Conservation (phyloP, 2,888 invertebrate genomes). For the Hirtodrosophila confusa region DNA sequence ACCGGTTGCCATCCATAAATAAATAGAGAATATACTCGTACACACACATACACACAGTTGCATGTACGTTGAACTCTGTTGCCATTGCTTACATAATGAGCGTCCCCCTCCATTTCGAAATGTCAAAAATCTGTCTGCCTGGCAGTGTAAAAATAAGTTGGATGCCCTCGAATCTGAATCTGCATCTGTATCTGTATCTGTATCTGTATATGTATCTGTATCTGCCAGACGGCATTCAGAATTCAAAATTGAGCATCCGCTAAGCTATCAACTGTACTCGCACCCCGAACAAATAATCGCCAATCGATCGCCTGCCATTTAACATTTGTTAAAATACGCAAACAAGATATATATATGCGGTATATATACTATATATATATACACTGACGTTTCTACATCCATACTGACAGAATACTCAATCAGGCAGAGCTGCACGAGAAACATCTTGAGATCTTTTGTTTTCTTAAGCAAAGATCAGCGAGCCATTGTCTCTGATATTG, state of each 20-base stretch:
- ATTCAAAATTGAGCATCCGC: conserved; percentile 4
- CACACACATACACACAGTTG: too few species aligned
- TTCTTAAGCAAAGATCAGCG: conserved; percentile 17
- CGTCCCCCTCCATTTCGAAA: conserved; percentile 30
- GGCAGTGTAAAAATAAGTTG: conserved; percentile 50
- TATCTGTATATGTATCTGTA: conserved; percentile 17
- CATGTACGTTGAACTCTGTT: conserved; percentile 59
- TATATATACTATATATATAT: background rate
- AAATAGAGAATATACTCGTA: conserved; percentile 32
- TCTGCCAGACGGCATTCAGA: background rate
- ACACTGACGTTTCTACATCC: background rate
- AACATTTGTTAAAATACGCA: conserved; percentile 30
- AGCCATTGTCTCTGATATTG: conserved; percentile 4
- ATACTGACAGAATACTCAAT: background rate
- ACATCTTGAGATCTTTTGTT: conserved; percentile 19
- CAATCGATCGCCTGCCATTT: conserved; percentile 42
- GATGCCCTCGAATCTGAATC: conserved; percentile 46
- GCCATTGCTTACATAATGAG: conserved; percentile 63
- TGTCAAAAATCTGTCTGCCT: conserved; percentile 57
- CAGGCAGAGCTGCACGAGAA: background rate
- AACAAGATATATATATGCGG: background rate
- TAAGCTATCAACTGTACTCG: conserved; percentile 9
- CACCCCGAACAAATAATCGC: conserved; percentile 17
- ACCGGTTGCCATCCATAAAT: conserved; percentile 60
- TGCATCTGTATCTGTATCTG: conserved; percentile 12